A percentile compares a stretch with the other conserved stretches of the same genome.
Evolutionary conservation across 1,140 invertebrate species (phyloP).

Genomic region (Pararge aegeria): DNA sequence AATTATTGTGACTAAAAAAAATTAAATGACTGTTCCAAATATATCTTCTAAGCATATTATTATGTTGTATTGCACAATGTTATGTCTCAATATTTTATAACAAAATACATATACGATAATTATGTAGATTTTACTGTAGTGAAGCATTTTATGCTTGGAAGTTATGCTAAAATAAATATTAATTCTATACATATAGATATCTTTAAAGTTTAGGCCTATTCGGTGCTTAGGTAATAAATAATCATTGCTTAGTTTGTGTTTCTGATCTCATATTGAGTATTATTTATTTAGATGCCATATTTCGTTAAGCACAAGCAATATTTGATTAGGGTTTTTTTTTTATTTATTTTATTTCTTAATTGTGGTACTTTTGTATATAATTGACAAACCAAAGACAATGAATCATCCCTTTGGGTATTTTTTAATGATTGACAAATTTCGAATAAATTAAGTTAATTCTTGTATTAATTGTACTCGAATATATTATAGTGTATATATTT

Average conservation of each 20-base stretch:
- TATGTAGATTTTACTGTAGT: constrained; percentile 40
- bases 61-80: constrained; percentile 73
- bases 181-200: constrained; percentile 36
- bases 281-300: constrained; percentile 78
- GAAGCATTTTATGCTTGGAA: constrained; percentile 38
- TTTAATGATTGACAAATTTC: constrained; percentile 36
- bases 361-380: constrained; percentile 64
- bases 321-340: constrained; percentile 45
- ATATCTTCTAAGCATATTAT: constrained; percentile 65
- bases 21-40: constrained; percentile 63
- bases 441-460: constrained; percentile 26
- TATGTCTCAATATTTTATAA: constrained; percentile 76
- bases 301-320: constrained; percentile 59
- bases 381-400: constrained; percentile 70
- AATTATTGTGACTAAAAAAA: constrained; percentile 68
- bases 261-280: constrained; percentile 78
- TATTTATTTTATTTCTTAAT: constrained; percentile 55
- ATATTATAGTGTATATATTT: constrained; percentile 28
- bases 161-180: constrained; percentile 36
- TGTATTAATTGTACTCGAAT: constrained; percentile 21
- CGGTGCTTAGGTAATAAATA: constrained; percentile 56
- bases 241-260: constrained; percentile 58
- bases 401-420: constrained; percentile 61
- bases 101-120: constrained; percentile 33
- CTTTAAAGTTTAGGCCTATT: constrained; percentile 48